These are phyloP conservation scores for Hylia prasina DNA, from an alignment of 2,113 vertebrate species.

Conservation along the genomic window DNA sequence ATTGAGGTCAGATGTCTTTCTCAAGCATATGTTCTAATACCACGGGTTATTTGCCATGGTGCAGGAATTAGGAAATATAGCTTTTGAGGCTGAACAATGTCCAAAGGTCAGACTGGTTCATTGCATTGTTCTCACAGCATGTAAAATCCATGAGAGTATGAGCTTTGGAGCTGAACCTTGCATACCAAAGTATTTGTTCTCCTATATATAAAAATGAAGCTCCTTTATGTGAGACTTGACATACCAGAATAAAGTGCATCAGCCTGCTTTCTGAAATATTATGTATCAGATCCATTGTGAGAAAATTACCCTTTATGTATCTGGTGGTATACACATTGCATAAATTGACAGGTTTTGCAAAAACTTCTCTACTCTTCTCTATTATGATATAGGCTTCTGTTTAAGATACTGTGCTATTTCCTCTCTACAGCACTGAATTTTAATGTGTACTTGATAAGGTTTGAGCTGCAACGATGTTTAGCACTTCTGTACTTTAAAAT, in stretches of 20 bases:
- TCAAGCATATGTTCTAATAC: neutral
- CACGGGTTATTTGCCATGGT: neutral
- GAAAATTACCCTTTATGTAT: conserved; percentile 44
- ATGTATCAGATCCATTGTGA: neutral
- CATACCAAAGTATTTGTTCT: neutral
- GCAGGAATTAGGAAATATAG: neutral
- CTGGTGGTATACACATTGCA: neutral
- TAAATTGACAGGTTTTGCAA: conserved; percentile 11
- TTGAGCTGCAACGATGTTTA: neutral
- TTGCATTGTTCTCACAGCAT: neutral
- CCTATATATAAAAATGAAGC: neutral
- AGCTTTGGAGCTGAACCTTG: neutral
- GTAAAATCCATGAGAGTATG: neutral
- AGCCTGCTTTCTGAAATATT: neutral
- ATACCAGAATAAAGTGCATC: neutral
- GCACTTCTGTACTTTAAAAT: neutral
- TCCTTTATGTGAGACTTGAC: neutral
- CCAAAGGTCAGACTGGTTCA: neutral
- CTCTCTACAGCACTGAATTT: conserved; percentile 21
- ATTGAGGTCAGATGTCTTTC: neutral
- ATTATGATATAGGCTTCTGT: neutral
- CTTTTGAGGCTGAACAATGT: neutral
- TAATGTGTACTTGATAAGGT: conserved; percentile 24
- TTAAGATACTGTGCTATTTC: neutral
- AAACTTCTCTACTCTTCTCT: neutral